These are phyloP conservation scores for Brachypalpus laphriformis DNA, from an alignment of 2,888 invertebrate genomes.

Conservation along the genomic window DNA sequence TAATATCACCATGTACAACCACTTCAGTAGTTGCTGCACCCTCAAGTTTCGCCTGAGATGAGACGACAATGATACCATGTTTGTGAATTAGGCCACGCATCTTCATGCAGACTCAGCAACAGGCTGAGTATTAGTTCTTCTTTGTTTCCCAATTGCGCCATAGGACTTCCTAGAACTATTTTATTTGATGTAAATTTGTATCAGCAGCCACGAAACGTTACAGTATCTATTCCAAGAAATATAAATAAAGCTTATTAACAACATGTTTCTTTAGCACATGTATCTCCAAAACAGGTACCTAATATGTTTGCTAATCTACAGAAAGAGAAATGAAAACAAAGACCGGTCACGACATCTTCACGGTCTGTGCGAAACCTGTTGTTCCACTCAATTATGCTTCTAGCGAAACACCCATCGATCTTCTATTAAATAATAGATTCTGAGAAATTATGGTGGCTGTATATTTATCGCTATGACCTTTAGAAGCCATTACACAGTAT, in stretches of 20 bases:
- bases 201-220: neutral
- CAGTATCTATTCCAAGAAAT: neutral
- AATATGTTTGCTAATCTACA: neutral
- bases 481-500: neutral
- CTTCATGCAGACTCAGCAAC: too few species aligned
- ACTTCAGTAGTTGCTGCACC: too few species aligned
- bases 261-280: neutral
- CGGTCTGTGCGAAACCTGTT: constrained; percentile 28
- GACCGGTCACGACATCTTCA: constrained; percentile 7
- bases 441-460: neutral
- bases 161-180: neutral
- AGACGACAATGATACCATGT: too few species aligned
- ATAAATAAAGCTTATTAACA: neutral
- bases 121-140: too few species aligned
- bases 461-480: neutral
- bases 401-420: neutral
- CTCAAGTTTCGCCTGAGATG: too few species aligned
- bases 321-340: constrained; percentile 33
- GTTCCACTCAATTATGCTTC: constrained; percentile 27
- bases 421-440: neutral
- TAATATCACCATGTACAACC: too few species aligned
- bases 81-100: too few species aligned
- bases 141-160: neutral
- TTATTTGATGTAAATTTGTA: neutral
- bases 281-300: constrained; percentile 12